phyloP scores from a whole-genome alignment of 2,888 invertebrate species.

The Drosophila tanythrix region DNA sequence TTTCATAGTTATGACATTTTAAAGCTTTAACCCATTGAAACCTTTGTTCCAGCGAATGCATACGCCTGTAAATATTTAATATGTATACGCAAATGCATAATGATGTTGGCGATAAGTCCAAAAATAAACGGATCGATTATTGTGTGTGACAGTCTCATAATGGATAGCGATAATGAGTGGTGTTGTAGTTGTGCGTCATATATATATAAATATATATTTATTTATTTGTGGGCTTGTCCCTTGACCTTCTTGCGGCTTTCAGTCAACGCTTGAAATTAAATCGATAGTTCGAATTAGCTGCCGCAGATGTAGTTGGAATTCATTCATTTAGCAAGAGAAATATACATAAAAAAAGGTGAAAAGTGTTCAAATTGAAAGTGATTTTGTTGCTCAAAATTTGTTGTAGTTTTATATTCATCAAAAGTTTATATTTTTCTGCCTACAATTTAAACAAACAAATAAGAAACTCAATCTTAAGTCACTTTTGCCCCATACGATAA shows the following conservation, averaged over 20 bases:
- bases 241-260: conserved; percentile 59
- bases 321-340: conserved; percentile 8
- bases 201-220: neutral
- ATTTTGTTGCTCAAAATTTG: conserved; percentile 10
- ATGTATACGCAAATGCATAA: neutral
- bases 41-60: neutral
- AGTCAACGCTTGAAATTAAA: conserved; percentile 38
- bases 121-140: conserved; percentile 30
- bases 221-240: conserved; percentile 25
- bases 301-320: conserved; percentile 37
- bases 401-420: neutral
- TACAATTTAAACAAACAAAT: conserved; percentile 24
- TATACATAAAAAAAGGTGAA: neutral
- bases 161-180: conserved; percentile 30
- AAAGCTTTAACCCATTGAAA: neutral
- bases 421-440: neutral
- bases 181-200: conserved; percentile 40
- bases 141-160: conserved; percentile 24
- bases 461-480: conserved; percentile 19
- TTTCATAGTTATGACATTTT: neutral
- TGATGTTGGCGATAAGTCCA: neutral
- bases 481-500: conserved; percentile 48
- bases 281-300: conserved; percentile 71
- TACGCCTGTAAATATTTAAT: neutral
- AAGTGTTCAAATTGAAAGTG: conserved; percentile 32